Evolutionary conservation across 1,140 invertebrate species (phyloP), one percentile per base, ranked within the genome.

Genomic region (Popillia japonica): DNA sequence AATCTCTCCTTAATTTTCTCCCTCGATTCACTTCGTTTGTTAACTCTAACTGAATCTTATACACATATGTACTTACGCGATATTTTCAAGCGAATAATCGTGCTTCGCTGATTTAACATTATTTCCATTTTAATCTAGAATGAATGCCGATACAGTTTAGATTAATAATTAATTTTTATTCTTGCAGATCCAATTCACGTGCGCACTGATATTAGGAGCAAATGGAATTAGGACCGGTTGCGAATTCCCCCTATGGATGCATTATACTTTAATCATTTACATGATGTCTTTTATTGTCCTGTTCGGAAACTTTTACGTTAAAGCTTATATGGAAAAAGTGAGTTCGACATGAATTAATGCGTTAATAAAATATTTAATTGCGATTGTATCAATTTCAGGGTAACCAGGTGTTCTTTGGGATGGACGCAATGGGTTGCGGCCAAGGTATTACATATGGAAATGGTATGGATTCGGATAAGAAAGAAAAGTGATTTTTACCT

Each of bases 161-260:
- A 40, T 72, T 23, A 77, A 40, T 23, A 27, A 17, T 55, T 44
- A 22, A 44, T 8, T 41, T 75, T 64, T 40, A 64, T 78, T 76
- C 0, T 78, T 86, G 83, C 85, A 91, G 91, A 93, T 96, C 80
- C 96, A 98, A 88, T 98, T 98, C 88, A 93, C 94, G 0, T 92
- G 92, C 80, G 96, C 95, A 41, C 89, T 97, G 73, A 88, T 94
- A 77, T 90, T 97, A 76, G 96, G 96, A 11, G 88, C 94, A 22
- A 95, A 96, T 84, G 95, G 95, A 17, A 92, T 98, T 77, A 88
- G 92, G 78, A 92, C 92, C 0, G 92, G 93, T 73, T 98, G 96
- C 87, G 93, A 94, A 78, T 98, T 97, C 85, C 96, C 96, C 0
- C 86, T 95, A 23, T 98, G 96, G 96, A 97, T 98, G 95, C 95